Conservation (phyloP, 2,888 invertebrate species). For the Ochropacha duplaris region DNA sequence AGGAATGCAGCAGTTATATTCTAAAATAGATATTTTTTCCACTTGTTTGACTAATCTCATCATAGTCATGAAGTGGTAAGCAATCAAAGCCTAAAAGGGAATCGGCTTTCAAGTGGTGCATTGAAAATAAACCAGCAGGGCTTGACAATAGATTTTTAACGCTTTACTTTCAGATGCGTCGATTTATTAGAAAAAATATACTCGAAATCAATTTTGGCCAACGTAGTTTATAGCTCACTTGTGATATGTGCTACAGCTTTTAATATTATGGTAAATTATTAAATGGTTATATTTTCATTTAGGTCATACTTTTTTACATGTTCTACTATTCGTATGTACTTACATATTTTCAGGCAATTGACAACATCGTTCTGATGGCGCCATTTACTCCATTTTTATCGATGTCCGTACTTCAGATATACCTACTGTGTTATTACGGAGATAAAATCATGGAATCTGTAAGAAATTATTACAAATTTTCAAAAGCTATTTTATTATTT, state of each 20-base stretch:
- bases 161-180: slow-evolving; percentile 45
- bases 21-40: too few relatives aligned
- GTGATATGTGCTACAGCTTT: slow-evolving; percentile 58
- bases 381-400: slow-evolving; percentile 47
- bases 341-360: slow-evolving; percentile 48
- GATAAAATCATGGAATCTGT: slow-evolving; percentile 52
- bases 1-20: too few relatives aligned
- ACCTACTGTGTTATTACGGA: slow-evolving; percentile 55
- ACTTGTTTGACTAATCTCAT: too few relatives aligned
- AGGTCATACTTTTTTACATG: neutral
- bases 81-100: too few relatives aligned
- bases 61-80: too few relatives aligned
- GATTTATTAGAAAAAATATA: slow-evolving; percentile 46
- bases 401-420: slow-evolving; percentile 52
- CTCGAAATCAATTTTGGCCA: slow-evolving; percentile 50
- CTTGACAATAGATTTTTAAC: too few relatives aligned
- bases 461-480: slow-evolving; percentile 20
- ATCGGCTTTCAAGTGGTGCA: too few relatives aligned
- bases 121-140: too few relatives aligned
- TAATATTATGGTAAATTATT: slow-evolving; percentile 47
- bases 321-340: too few relatives aligned
- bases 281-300: neutral
- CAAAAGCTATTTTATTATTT: too few relatives aligned
- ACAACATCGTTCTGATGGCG: slow-evolving; percentile 36
- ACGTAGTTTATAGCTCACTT: slow-evolving; percentile 51